Conservation (phyloP, 2,113 vertebrate species). For the Lynx canadensis region DNA sequence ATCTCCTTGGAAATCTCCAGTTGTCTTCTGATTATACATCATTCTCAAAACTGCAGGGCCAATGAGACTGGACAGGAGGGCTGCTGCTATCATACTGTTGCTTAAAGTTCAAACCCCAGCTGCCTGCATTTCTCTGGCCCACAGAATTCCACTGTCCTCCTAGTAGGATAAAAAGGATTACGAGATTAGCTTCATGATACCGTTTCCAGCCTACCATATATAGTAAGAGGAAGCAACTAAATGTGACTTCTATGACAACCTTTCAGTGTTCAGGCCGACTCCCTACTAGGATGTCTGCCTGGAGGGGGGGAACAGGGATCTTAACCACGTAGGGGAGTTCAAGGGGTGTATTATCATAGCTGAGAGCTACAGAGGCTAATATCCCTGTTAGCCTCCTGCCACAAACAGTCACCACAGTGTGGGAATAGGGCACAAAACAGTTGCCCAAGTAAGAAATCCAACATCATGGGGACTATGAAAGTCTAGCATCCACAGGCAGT, state of each 20-base stretch:
- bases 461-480: background rate
- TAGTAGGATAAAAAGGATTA: slow-evolving; percentile 64
- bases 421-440: background rate
- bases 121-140: slow-evolving; percentile 47
- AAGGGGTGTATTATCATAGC: background rate
- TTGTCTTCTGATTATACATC: background rate
- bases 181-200: slow-evolving; percentile 12
- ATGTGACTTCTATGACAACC: slow-evolving; percentile 6
- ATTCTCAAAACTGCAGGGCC: background rate
- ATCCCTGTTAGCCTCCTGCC: background rate
- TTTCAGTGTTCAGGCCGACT: background rate
- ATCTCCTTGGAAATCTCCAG: background rate
- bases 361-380: background rate
- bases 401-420: background rate
- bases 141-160: slow-evolving; percentile 42
- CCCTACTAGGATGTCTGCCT: background rate
- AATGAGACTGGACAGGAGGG: background rate
- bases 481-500: background rate
- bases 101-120: slow-evolving; percentile 42
- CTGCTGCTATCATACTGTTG: background rate
- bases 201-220: slow-evolving; percentile 45
- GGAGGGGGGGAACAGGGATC: background rate
- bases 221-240: slow-evolving; percentile 49
- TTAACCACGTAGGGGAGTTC: background rate
- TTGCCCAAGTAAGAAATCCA: background rate